Conservation (phyloP, 2,113 vertebrate species). For the Campylorhamphus procurvoides region DNA sequence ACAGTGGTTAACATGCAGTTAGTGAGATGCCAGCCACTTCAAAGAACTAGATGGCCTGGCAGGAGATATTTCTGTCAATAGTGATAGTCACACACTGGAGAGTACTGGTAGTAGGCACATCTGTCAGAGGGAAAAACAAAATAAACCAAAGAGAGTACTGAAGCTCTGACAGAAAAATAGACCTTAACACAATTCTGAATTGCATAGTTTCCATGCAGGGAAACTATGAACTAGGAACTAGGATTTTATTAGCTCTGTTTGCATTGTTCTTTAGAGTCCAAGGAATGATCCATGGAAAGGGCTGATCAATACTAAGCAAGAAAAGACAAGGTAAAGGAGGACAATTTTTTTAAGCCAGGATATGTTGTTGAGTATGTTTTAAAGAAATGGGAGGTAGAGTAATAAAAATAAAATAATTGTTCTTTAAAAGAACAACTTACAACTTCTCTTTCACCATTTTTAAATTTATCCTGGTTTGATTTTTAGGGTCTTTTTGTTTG, state of each 20-base stretch:
- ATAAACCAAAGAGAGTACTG: background rate
- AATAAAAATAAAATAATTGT: background rate
- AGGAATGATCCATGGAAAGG: background rate
- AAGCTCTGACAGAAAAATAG: background rate
- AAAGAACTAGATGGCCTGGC: background rate
- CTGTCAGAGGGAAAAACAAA: background rate
- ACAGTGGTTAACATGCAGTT: fast-evolving
- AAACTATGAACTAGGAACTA: no score
- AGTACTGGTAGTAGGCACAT: background rate
- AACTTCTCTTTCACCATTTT: background rate
- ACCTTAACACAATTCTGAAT: background rate
- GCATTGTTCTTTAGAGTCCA: background rate
- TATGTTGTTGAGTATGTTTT: background rate
- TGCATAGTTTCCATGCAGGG: fast-evolving
- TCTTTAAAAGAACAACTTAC: background rate
- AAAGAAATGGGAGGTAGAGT: background rate
- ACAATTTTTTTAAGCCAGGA: background rate
- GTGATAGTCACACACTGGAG: background rate
- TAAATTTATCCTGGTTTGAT: background rate
- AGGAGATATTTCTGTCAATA: background rate
- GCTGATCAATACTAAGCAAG: background rate
- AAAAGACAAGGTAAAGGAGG: background rate
- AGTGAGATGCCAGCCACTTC: background rate
- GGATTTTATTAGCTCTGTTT: background rate
- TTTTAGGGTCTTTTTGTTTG: background rate